Conservation (phyloP, 2,797 vertebrate genomes). For the Acipenser oxyrinchus region DNA sequence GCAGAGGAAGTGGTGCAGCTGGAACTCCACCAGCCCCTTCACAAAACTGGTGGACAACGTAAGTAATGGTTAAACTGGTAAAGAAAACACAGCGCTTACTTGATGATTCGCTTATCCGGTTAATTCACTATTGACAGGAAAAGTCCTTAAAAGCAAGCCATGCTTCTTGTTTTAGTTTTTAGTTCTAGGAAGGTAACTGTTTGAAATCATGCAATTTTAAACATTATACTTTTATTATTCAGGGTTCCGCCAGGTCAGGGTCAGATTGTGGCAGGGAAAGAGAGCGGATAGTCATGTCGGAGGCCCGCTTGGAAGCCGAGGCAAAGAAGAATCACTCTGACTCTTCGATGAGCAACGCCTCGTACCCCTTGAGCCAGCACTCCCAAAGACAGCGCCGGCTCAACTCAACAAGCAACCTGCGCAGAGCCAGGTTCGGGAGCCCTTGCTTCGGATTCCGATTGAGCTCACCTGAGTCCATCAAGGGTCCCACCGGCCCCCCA, state of each 20-base stretch:
- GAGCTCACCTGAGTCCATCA: conserved; percentile 39
- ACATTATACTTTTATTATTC: conserved; percentile 4
- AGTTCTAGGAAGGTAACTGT: too few relatives aligned
- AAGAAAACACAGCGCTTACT: not conserved
- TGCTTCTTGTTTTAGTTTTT: too few relatives aligned
- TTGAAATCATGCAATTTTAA: not conserved
- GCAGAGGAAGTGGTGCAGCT: conserved; percentile 81
- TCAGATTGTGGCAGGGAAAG: conserved; percentile 36
- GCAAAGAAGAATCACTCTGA: conserved; percentile 41
- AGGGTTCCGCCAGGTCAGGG: conserved; percentile 57
- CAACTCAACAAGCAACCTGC: conserved; percentile 67
- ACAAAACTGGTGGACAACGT: conserved; percentile 76
- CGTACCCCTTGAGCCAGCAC: conserved; percentile 63
- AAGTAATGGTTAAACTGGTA: conserved; percentile 37
- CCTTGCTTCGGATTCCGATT: conserved; percentile 71
- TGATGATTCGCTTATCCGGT: too few relatives aligned
- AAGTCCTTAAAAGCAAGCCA: too few relatives aligned
- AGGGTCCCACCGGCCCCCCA: too few relatives aligned
- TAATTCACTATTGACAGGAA: too few relatives aligned
- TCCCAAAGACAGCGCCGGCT: conserved; percentile 66
- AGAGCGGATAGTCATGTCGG: conserved; percentile 64
- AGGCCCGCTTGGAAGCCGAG: conserved; percentile 53
- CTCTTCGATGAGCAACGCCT: conserved; percentile 68
- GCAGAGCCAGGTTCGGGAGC: conserved; percentile 67
- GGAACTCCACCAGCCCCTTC: conserved; percentile 78